Base-by-base conservation (phyloP, 1,140 invertebrate species). In the Apolygus lucorum region DNA sequence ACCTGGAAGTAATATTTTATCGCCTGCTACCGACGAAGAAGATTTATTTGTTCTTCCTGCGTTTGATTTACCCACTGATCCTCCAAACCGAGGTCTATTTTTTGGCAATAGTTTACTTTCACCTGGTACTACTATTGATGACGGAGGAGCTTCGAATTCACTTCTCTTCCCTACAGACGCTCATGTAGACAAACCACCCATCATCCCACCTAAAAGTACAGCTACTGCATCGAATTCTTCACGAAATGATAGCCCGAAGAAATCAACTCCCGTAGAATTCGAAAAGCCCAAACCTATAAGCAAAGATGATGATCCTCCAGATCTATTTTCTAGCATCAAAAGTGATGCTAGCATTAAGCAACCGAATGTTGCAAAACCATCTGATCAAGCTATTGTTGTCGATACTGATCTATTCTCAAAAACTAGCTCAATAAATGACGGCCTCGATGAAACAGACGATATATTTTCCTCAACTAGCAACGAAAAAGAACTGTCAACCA, bases 11-110 rank as follows among this genome's bases (percentile, higher is more conserved):
- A 29, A 26, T n/a, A 27, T 70, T 28, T 29, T 70, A 29, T 70
- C 69, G 65, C 69, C 69, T 27, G 64, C 63, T n/a, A 70, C 69
- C 2, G 69, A 70, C n/a, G 69, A 70, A 49, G 69, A 70, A 59
- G 69, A 70, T 70, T 59, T 70, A 42, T 70, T 70, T 67, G n/a
- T 70, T n/a, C 22, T 70, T 1, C 69, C 69, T 13, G n/a, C 13
- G 21, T 26, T 25, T 28, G 17, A 1, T 29, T 27, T 66, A n/a
- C n/a, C 22, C 14, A 67, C 25, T 26, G 69, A 70, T 17, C 1
- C 22, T 28, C 52, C 63, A 4, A 28, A 17, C 54, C 17, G 21
- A 25, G 27, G 28, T 66, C 34, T 70, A 21, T 70, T 70, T 59
- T 8, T 25, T 1, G 63, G 22, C 2, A n/a, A 62, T n/a, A 49